These are phyloP conservation scores for Catocala nupta DNA, from an alignment of 2,888 invertebrate genomes.

Conservation along the genomic window DNA sequence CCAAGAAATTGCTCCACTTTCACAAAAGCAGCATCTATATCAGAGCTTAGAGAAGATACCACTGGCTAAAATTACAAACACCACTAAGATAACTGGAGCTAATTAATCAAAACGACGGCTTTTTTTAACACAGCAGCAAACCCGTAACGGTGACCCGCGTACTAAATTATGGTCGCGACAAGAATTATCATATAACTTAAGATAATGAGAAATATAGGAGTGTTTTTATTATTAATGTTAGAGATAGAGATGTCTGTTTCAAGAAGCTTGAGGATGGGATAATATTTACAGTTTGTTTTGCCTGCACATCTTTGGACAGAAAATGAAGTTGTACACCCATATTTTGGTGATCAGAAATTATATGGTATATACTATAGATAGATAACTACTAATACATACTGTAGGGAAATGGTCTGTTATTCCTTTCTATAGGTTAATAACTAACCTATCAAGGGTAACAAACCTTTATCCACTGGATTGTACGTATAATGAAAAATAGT, in stretches of 20 bases:
- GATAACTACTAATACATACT: too few species aligned
- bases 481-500: too few species aligned
- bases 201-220: constrained; percentile 73
- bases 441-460: too few species aligned
- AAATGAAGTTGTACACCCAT: too few species aligned
- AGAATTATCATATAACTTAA: constrained; percentile 82
- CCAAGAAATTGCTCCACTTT: constrained; percentile 6
- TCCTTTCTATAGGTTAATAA: too few species aligned
- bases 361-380: too few species aligned
- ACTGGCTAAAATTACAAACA: constrained; percentile 61
- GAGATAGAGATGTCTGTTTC: constrained; percentile 21
- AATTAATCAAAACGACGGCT: constrained; percentile 79
- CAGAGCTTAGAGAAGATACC: constrained; percentile 38
- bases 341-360: too few species aligned
- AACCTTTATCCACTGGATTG: too few species aligned
- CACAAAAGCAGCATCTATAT: constrained; percentile 22
- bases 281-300: too few species aligned
- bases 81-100: constrained; percentile 50
- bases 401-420: too few species aligned
- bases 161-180: constrained; percentile 79
- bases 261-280: too few species aligned
- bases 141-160: constrained; percentile 69
- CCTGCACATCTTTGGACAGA: too few species aligned
- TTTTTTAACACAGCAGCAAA: constrained; percentile 60
- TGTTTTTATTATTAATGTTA: constrained; percentile 44